Percentiles rank a stretch among this genome's conserved stretches.
phyloP scores from a whole-genome alignment of 2,113 vertebrate species.

The Melanocharis versteri region DNA sequence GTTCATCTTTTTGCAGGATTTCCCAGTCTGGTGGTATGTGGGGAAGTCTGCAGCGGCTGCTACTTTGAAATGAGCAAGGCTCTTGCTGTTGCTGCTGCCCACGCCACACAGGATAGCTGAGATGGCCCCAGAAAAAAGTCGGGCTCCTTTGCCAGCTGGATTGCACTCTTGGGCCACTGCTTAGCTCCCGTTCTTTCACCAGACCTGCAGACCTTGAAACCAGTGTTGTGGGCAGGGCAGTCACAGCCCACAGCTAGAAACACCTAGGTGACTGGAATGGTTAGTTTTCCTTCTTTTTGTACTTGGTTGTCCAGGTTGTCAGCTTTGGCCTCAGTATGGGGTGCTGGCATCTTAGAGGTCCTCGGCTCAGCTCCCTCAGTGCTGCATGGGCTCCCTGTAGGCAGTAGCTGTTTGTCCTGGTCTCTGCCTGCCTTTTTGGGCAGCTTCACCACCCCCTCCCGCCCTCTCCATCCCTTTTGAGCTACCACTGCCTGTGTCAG shows the following conservation, averaged over 20 bases:
- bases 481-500: neutral
- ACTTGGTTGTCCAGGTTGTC: neutral
- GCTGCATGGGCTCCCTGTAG: neutral
- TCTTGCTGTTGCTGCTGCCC: neutral
- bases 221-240: neutral
- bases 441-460: neutral
- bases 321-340: neutral
- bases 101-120: neutral
- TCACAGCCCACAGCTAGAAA: neutral
- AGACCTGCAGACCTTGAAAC: neutral
- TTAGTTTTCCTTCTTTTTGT: neutral
- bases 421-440: neutral
- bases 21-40: neutral
- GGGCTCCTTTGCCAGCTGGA: neutral
- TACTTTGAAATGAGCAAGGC: neutral
- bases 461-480: neutral
- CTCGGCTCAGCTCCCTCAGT: neutral
- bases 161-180: neutral
- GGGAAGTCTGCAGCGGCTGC: neutral
- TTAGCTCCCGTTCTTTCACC: neutral
- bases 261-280: neutral
- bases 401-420: neutral
- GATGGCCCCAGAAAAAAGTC: neutral
- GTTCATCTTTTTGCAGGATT: neutral
- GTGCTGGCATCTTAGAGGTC: neutral